Evolutionary conservation across 2,113 vertebrate genomes (phyloP).

Genomic region (Odobenus rosmarus): DNA sequence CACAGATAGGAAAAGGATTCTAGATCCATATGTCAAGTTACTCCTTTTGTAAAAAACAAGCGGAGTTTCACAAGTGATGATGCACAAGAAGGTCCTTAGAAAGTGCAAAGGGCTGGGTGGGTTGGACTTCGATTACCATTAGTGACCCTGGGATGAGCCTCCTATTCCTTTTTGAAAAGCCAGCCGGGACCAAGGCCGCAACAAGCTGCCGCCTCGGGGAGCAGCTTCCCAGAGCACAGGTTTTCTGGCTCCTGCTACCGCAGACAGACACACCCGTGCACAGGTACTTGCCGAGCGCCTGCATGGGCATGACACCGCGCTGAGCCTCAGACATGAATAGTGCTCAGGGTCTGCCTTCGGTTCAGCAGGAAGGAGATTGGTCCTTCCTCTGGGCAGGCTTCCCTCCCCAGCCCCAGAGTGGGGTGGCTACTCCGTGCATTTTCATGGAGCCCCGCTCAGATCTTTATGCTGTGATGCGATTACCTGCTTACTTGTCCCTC

Average conservation of each 20-base stretch:
- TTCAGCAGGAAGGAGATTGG: neutral
- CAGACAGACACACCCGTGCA: rapidly evolving
- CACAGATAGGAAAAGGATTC: neutral
- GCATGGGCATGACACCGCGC: rapidly evolving
- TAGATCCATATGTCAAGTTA: neutral
- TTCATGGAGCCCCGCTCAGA: no score
- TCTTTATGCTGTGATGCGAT: rapidly evolving
- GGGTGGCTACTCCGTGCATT: neutral
- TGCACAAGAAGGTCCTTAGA: neutral
- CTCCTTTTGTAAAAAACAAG: neutral
- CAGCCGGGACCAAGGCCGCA: neutral
- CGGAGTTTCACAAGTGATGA: neutral
- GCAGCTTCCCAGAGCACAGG: no score
- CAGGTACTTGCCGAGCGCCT: rapidly evolving
- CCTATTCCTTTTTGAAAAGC: neutral
- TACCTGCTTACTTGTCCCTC: neutral
- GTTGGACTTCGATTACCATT: no score
- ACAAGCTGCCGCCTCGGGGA: no score
- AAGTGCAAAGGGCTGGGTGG: neutral
- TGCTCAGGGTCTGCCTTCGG: no score
- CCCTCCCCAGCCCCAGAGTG: neutral
- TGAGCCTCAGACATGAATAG: neutral
- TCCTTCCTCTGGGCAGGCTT: neutral
- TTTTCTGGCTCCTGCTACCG: neutral
- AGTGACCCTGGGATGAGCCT: rapidly evolving